Base-by-base conservation (phyloP, 2,113 vertebrate species). In the Phalacrocorax brasilianus region DNA sequence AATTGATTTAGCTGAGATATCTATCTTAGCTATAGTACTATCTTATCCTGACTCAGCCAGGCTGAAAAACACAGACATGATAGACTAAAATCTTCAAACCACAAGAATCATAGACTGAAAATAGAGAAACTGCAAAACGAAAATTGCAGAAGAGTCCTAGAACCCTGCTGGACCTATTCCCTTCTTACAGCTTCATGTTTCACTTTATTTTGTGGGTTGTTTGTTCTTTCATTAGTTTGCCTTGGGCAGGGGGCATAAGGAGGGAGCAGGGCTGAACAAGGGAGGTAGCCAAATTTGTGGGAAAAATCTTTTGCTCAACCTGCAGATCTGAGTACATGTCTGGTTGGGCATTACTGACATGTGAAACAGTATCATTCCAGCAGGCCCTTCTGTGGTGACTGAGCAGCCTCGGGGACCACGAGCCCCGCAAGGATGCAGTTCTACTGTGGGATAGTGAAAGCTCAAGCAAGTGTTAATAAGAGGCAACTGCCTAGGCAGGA, bases 401-500 rank as follows among this genome's bases (percentile, higher is more conserved):
- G 8, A 55, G 21, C 8, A 63, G 12, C 20, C 32, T 1, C 3
- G 1, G 58, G 21, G 52, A 75, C 24, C 4, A 4, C 2, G 1
- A 91, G 0, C 8, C 2, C 5, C 42, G 18, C 42, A 75, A 73
- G 22, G 66, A 33, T 30, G 45, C 12, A 74, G 27, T 20, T 78
- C 58, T 52, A 5, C 9, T 35, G 30, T 2, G 40, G 28, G 21
- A 33, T 9, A 44, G 20, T 35, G 50, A 85, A 52, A 70, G 23
- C 23, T 74, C 62, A 71, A 4, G 11, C 5, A 52, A 32, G 4
- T 20, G n/a, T 58, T 70, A 38, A 2, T 7, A 50, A 49, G n/a
- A 84, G 24, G 9, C 2, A 79, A 59, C 9, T 44, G 67, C 30
- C 32, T 0, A 26, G 32, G 47, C 32, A 93, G 56, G 28, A 44